Base-by-base conservation (phyloP, 1,140 invertebrate species). In the Drosophila carrolli region DNA sequence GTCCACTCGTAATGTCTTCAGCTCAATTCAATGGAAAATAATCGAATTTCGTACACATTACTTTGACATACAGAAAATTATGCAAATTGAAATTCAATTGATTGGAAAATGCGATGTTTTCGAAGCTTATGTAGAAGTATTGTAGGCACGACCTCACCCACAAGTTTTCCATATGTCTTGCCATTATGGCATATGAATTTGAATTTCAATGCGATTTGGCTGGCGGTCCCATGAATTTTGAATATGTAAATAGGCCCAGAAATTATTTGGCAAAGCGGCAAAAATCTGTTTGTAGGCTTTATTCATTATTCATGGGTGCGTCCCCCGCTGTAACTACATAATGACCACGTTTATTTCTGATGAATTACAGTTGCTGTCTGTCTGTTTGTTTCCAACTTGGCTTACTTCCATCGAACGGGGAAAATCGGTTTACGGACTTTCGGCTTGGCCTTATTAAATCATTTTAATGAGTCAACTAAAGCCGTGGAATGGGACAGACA, bases 81-180 rank as follows among this genome's bases (percentile, higher is more conserved):
- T 89, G 84, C 84, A 89, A 89, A 89, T 89, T 89, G 84, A 77
- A 89, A 83, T 89, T 89, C 84, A 89, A 89, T 89, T 89, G 84
- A 89, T 89, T 89, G 84, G 84, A 89, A 89, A 89, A 89, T 89
- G 70, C 77, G 70, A 77, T 70, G 57, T 73, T 68, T 75, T 55
- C 65, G 60, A 60, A 57, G 38, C 47, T 53, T 43, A 27, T 27
- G 57, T 13, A 23, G 14, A 38, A 48, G 55, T 72, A 57, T 59
- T 51, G 59, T 44, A 59, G 50, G 60, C 46, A 50, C 59, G 46
- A 68, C 63, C 63, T 40, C 67, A 41, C 51, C 67, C 51, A 71
- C 75, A 73, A 77, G 46, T 66, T 56, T 79, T 74, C 83, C 78
- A 86, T 86, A 86, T 81, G 82, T 65, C 75, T 72, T 58, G 54